Conservation (phyloP, 2,797 vertebrate genomes). For the Falco naumanni region DNA sequence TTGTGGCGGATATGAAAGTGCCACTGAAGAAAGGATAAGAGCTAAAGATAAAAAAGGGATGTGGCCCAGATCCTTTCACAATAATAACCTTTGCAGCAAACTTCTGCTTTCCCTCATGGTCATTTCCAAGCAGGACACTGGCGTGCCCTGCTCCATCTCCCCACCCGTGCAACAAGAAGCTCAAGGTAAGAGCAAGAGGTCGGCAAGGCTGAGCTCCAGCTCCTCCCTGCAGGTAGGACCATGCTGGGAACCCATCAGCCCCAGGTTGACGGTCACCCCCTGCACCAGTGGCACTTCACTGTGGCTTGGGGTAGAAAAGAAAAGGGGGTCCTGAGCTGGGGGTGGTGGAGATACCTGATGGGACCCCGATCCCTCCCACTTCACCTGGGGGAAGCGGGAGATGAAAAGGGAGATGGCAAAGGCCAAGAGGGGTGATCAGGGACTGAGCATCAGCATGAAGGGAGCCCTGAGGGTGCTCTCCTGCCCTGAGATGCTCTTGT, state of each 20-base stretch:
- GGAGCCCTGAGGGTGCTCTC: not conserved
- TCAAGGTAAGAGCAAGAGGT: not conserved
- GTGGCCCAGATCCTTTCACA: conserved; percentile 29
- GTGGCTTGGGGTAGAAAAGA: not conserved
- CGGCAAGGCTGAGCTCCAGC: not conserved
- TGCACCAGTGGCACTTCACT: not conserved
- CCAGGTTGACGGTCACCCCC: not conserved
- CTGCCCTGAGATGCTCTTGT: not conserved
- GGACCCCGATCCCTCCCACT: not conserved
- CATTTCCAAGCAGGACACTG: not conserved
- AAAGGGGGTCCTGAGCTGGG: not conserved
- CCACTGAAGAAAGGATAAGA: not conserved
- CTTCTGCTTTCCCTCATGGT: not conserved
- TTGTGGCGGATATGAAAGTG: conserved; percentile 6
- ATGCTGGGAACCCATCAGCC: rapidly evolving
- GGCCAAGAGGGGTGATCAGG: not conserved
- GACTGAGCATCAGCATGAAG: not conserved
- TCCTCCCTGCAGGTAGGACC: not conserved
- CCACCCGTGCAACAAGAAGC: not conserved
- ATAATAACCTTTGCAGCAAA: not conserved
- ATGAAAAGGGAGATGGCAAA: not conserved
- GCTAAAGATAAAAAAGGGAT: conserved; percentile 56
- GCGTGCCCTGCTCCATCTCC: not conserved
- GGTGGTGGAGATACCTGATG: not conserved
- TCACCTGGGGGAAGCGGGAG: not conserved